Conservation (phyloP, 2,888 invertebrate genomes). For the Blera fallax region DNA sequence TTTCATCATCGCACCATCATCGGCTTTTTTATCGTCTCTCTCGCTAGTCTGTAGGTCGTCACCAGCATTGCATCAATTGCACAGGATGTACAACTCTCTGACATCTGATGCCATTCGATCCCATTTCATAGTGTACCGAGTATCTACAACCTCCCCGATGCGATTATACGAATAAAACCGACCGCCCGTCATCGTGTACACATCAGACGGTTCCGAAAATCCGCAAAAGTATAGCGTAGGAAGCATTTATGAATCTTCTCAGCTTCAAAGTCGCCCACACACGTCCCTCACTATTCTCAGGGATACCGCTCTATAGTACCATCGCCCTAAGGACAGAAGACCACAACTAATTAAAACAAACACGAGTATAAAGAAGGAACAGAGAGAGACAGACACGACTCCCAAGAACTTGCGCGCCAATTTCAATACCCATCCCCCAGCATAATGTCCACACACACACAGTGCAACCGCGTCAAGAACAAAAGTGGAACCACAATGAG, state of each 20-base stretch:
- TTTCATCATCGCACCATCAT: conserved; percentile 40
- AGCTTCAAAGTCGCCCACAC: conserved; percentile 61
- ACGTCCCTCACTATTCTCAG: neutral
- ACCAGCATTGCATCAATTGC: conserved; percentile 26
- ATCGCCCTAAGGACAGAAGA: conserved; percentile 40
- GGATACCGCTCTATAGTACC: neutral
- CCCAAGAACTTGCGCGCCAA: conserved; percentile 45
- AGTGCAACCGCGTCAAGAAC: neutral
- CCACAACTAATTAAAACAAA: conserved; percentile 72
- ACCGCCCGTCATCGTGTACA: conserved; percentile 51
- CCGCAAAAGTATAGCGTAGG: conserved; percentile 64
- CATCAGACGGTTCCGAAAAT: conserved; percentile 60
- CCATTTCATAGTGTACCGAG: neutral
- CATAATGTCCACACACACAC: no score
- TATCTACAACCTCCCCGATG: conserved; percentile 17
- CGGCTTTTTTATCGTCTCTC: neutral
- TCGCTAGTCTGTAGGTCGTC: no score
- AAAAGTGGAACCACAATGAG: conserved; percentile 42
- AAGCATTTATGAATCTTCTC: conserved; percentile 59
- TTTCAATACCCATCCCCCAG: conserved; percentile 15
- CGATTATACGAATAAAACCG: conserved; percentile 56
- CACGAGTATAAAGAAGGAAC: conserved; percentile 21
- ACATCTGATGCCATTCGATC: conserved; percentile 61
- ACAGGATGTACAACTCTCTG: conserved; percentile 49
- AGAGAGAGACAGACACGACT: neutral